Evolutionary conservation across 2,797 vertebrate genomes (phyloP).

Genomic region (Coregonus sp.): DNA sequence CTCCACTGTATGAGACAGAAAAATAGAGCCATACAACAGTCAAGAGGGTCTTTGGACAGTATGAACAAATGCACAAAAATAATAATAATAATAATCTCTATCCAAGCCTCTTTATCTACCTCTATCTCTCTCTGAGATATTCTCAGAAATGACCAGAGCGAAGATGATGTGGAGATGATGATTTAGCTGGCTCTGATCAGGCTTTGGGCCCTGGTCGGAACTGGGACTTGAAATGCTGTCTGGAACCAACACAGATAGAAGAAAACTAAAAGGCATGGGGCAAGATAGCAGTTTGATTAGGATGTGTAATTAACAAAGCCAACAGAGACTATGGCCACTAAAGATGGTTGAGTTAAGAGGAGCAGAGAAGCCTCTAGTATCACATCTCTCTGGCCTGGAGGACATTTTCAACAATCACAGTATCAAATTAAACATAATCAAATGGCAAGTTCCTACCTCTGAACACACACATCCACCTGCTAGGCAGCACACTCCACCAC

Average conservation of each 20-base stretch:
- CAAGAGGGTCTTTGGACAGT: neutral
- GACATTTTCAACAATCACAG: neutral
- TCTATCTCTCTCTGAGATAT: neutral
- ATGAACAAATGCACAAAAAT: neutral
- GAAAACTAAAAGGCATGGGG: slow-evolving; percentile 31
- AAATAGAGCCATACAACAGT: neutral
- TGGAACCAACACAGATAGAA: neutral
- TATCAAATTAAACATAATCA: neutral
- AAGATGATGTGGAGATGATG: neutral
- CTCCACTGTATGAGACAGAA: neutral
- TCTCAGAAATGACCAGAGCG: neutral
- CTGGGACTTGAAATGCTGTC: neutral
- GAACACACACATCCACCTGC: neutral
- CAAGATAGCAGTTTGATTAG: slow-evolving; percentile 35
- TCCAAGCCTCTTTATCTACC: neutral
- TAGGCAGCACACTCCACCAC: neutral
- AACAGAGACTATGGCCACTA: slow-evolving; percentile 50
- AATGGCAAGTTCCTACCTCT: neutral
- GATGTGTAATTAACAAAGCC: slow-evolving; percentile 46
- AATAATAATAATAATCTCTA: neutral
- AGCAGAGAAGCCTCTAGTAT: slow-evolving; percentile 37
- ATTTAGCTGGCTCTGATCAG: neutral
- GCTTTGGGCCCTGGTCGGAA: neutral
- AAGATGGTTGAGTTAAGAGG: slow-evolving; percentile 56
- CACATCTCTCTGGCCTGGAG: slow-evolving; percentile 6